A percentile compares a stretch with the other conserved stretches of the same genome.
Evolutionary conservation across 2,797 vertebrate genomes (phyloP).

Genomic region (Xenopus petersii): DNA sequence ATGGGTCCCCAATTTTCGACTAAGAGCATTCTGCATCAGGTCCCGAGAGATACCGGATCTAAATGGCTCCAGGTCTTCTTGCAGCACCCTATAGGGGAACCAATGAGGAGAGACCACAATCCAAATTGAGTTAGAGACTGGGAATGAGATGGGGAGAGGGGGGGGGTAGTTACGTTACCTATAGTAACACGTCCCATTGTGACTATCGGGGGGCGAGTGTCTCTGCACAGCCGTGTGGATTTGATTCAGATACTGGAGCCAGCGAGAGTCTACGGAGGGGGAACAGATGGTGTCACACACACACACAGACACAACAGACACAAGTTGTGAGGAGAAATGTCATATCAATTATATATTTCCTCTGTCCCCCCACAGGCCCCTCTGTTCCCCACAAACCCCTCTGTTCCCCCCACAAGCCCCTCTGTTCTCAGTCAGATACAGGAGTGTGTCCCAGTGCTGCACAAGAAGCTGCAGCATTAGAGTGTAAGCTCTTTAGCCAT

Average conservation of each 20-base stretch:
- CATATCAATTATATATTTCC: no score
- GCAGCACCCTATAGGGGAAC: conserved; percentile 72
- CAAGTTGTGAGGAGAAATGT: no score
- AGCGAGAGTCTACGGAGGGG: conserved; percentile 59
- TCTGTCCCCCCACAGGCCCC: no score
- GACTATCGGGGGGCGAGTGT: conserved; percentile 72
- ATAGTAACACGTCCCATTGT: conserved; percentile 84
- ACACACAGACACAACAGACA: no score
- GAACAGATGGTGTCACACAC: no score
- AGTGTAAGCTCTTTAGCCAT: no score
- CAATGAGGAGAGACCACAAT: neutral
- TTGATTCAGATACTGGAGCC: conserved; percentile 58
- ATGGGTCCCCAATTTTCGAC: conserved; percentile 84
- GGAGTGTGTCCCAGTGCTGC: no score
- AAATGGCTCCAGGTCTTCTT: conserved; percentile 81
- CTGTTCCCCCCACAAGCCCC: no score
- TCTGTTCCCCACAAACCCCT: no score
- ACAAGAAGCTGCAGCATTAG: no score
- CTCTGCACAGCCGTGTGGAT: conserved; percentile 65
- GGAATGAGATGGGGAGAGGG: conserved; percentile 5
- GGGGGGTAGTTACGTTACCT: conserved; percentile 64
- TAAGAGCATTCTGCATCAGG: conserved; percentile 72
- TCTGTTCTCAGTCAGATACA: no score
- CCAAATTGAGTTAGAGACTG: neutral
- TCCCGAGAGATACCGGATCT: conserved; percentile 77